Evolutionary conservation across 2,888 invertebrate species (phyloP), one percentile per base, ranked within the genome.

Genomic region (Parnassius glacialis): DNA sequence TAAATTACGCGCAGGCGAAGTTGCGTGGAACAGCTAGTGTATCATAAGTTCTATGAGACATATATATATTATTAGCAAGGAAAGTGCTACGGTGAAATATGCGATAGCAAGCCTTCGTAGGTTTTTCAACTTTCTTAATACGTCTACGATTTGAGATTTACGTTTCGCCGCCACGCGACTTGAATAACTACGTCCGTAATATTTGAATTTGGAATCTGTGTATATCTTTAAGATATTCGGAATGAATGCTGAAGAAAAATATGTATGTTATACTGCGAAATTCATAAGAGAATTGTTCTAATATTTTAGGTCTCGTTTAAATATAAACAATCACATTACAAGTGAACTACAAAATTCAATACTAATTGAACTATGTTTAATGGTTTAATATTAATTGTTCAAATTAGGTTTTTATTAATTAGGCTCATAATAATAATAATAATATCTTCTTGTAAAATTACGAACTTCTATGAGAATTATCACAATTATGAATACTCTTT

Each of bases 111-210:
- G 67, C 68, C 69, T 66, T 69, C 76, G 69, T 74, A 68, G 63
- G 78, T 73, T 71, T 64, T 67, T 64, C 79, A 79, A 81, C 81
- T 85, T 84, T 84, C 85, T 81, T 76, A 67, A 75, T 74, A 73
- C 61, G 68, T 70, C 67, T 65, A 60, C 57, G 61, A 47, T 54
- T 62, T 51, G 34, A 53, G 50, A 62, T 52, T 25, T 60, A 61
- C 64, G 59, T 58, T n/a, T 51, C 42, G n/a, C 59, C 41, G 13
- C 9, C n/a, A 12, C 41, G 47, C 34, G 11, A 53, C 45, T 47
- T 48, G 41, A 42, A 42, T 48, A 41, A 59, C 20, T 53, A 48
- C 11, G 13, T 13, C 3, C n/a, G 25, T 45, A 11, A 25, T 25
- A 7, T 43, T 44, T 3, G 51, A 25, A 25, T 25, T 51, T 12